phyloP scores from a whole-genome alignment of 2,888 invertebrate species.

The Agrilus cyanescens region DNA sequence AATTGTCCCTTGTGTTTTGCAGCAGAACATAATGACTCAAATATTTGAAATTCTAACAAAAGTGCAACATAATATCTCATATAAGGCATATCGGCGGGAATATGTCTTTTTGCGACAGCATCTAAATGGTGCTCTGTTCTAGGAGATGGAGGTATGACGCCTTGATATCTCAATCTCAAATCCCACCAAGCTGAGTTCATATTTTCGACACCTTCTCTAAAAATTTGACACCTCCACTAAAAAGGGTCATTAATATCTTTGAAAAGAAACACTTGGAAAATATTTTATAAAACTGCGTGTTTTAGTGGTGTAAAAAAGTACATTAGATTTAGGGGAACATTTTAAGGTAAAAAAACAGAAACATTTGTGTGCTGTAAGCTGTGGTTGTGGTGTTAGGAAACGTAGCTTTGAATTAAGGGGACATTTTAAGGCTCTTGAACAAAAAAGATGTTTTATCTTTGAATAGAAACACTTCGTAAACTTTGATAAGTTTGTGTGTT shows the following conservation, averaged over 20 bases:
- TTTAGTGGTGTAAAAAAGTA: no score
- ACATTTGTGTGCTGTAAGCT: no score
- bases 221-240: conserved; percentile 73
- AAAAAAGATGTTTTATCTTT: no score
- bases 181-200: conserved; percentile 65
- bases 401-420: no score
- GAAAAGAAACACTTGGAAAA: conserved; percentile 14
- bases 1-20: conserved; percentile 62
- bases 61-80: conserved; percentile 72
- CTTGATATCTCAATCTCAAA: conserved; percentile 57
- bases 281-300: neutral
- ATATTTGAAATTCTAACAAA: conserved; percentile 76
- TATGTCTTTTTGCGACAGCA: conserved; percentile 72
- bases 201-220: conserved; percentile 53
- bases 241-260: neutral
- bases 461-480: no score
- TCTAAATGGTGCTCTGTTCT: conserved; percentile 69
- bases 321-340: no score
- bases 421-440: no score
- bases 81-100: conserved; percentile 61
- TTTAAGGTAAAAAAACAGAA: no score
- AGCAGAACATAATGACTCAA: conserved; percentile 61
- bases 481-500: no score
- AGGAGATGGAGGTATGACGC: conserved; percentile 57
- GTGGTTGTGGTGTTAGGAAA: no score